These are phyloP conservation scores for Gephyroberyx darwinii DNA, from an alignment of 2,797 vertebrate species.

Conservation along the genomic window DNA sequence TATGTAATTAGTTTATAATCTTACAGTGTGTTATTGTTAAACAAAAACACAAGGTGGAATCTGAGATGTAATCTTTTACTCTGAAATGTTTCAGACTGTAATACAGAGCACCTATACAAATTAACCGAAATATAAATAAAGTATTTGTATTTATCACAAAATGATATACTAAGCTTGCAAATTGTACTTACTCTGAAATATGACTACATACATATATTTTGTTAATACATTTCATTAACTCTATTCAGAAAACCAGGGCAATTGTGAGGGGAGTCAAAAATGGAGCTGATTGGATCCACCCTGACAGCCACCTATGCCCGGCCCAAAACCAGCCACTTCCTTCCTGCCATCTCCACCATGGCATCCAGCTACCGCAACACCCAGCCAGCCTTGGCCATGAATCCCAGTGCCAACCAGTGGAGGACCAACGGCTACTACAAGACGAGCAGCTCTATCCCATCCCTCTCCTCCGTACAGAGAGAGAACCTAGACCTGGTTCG, in stretches of 20 bases:
- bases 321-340: conserved; percentile 84
- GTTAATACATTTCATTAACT: background rate
- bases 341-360: conserved; percentile 88
- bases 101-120: background rate
- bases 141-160: background rate
- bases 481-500: conserved; percentile 79
- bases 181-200: background rate
- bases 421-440: conserved; percentile 85
- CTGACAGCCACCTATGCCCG: conserved; percentile 82
- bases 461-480: conserved; percentile 75
- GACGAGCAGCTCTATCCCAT: conserved; percentile 71
- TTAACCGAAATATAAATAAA: background rate
- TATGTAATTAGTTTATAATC: background rate
- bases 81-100: background rate
- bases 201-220: background rate
- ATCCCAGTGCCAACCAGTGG: conserved; percentile 84
- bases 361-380: conserved; percentile 85
- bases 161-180: background rate
- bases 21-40: too few relatives aligned
- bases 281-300: conserved; percentile 89
- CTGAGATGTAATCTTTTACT: too few relatives aligned
- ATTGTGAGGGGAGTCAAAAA: conserved; percentile 49
- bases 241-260: conserved; percentile 10
- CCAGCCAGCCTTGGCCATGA: conserved; percentile 76
- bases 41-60: too few relatives aligned